Evolutionary conservation across 2,113 vertebrate genomes (phyloP).

Genomic region (Syngnathus scovelli): DNA sequence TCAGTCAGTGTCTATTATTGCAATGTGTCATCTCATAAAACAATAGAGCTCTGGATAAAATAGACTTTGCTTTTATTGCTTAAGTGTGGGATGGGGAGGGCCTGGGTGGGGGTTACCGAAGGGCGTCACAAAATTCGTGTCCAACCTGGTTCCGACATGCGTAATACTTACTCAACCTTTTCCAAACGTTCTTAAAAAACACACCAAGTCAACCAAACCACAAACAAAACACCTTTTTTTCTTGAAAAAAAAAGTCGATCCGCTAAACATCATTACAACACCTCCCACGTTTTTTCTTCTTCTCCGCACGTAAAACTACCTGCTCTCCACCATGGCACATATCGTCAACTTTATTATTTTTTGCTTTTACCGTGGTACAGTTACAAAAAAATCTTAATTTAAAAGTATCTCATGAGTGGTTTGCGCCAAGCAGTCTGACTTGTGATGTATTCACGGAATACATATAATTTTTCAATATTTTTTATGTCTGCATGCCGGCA

Average conservation of each 20-base stretch:
- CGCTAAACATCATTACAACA: constrained; percentile 19
- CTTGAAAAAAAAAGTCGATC: background rate
- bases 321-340: background rate
- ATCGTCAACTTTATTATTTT: background rate
- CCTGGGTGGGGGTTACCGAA: no score
- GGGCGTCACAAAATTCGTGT: background rate
- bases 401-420: no score
- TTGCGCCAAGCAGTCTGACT: no score
- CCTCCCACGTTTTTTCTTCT: constrained; percentile 1
- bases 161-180: background rate
- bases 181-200: background rate
- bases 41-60: background rate
- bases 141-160: background rate
- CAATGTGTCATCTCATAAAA: background rate
- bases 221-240: background rate
- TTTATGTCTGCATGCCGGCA: no score
- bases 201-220: constrained; percentile 1
- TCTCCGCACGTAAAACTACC: background rate
- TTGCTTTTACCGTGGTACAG: background rate
- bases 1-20: background rate
- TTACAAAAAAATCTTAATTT: background rate
- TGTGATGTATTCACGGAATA: no score
- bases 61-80: background rate
- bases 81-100: background rate
- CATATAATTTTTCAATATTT: no score